Base-by-base conservation (phyloP, 2,797 vertebrate species). In the Mallotus villosus region DNA sequence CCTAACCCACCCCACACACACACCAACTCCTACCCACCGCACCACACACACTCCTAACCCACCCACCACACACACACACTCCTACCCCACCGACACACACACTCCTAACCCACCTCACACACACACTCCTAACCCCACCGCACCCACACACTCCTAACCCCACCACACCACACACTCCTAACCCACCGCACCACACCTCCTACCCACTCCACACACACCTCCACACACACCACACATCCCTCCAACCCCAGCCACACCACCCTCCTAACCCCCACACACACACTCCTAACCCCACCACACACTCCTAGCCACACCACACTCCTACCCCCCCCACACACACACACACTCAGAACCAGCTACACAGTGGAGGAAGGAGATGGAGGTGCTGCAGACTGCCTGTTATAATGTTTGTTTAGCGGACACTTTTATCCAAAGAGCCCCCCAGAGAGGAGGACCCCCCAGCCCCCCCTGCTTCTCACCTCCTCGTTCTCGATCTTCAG, bases 401-500 rank as follows among this genome's bases (percentile, higher is more conserved):
- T 41, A 41, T 41, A 12, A 9, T 41, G 37, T 41, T 41, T 11
- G 37, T 41, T 41, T 12, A 41, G 8, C 37, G 14, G 34, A 41
- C 2, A 2, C 37, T 41, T 41, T 9, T 9, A 41, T 6, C 37
- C 32, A 2, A 7, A 34, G 32, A 34, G 5, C 12, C 37, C 12
- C 14, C 8, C 37, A 41, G 37, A 41, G 9, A 41, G 37, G 37
- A 0, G 2, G 37, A 1, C 37, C 8, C 14, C 11, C 37, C 37
- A 1, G 1, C 11, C 2, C 37, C 37, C 37, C 55, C 55, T n/a
- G 58, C 17, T 21, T 27, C 93, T 94, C 84, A 99, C 97, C 96
- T 99, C 97, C 75, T 99, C 98, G 0, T 99, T 99, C 89, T 99
- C 98, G 51, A 99, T 99, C 93, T 96, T 98, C 74, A 99, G 94